Evolutionary conservation across 2,888 invertebrate genomes (phyloP), one percentile per base, ranked within the genome.

Genomic region (Poecilus cupreus): DNA sequence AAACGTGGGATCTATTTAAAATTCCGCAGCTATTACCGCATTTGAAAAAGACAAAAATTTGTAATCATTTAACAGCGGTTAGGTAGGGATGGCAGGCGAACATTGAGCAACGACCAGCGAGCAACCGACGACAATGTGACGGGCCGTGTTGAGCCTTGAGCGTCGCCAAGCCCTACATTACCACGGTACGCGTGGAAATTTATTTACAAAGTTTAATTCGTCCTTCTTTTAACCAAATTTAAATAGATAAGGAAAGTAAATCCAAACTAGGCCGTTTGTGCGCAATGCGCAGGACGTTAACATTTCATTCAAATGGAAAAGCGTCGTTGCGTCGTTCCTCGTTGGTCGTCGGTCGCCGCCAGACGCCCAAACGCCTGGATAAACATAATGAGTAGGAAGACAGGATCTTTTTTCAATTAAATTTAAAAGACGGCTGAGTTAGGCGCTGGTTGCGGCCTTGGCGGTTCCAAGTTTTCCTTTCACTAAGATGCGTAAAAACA

Each of bases 171-270:
- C 64, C 64, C 64, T 32, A 68, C 18, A 68, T 68, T 68, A 68
- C 72, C 8, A 24, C 43, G 72, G 24, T 32, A 72, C 72, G 72
- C 72, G 72, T 46, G 24, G 72, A 75, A 75, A 75, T 75, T 75
- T 75, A 75, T 75, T 75, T 75, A 51, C 51, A 75, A 75, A 75
- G 75, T 75, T 75, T 75, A 75, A 75, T 75, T 75, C 75, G 75
- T 75, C 51, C 75, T 75, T 75, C 75, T 75, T 75, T 75, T 75
- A 51, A 51, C 75, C 75, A 75, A 75, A 75, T 75, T 75, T 51
- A 75, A 75, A 75, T 75, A 75, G 75, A 75, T 75, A 75, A 75
- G 72, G 72, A 72, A 72, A 43, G 72, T 72, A 72, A 46, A 72
- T 72, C 46, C 72, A 46, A 72, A 72, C 70, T 70, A 70, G 20